Percentiles rank a stretch among this genome's conserved stretches.
Evolutionary conservation across 2,113 vertebrate species (phyloP).

Genomic region (Hipposideros armiger): DNA sequence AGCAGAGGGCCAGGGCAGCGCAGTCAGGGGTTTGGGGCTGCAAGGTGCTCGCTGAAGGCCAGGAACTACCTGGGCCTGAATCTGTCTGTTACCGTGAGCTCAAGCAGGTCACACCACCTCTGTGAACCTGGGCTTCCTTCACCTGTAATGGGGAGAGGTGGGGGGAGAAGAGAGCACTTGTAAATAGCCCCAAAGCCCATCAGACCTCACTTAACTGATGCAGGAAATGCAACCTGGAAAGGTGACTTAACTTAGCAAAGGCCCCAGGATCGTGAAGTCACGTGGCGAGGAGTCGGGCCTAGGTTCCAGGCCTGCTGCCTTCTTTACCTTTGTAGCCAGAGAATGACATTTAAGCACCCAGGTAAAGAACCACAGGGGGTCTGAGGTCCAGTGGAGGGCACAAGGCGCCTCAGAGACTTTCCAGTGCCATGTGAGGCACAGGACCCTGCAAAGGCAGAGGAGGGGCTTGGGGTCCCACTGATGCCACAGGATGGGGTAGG

Average conservation of each 20-base stretch:
- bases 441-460: not conserved
- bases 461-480: not conserved
- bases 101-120: too few species aligned
- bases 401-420: not conserved
- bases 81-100: not conserved
- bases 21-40: accelerated
- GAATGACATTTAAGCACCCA: not conserved
- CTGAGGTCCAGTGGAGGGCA: not conserved
- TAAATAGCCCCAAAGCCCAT: not conserved
- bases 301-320: accelerated
- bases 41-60: not conserved
- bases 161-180: not conserved
- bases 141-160: not conserved
- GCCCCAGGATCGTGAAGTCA: accelerated
- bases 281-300: accelerated
- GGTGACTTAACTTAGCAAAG: not conserved
- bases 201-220: not conserved
- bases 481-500: too few species aligned
- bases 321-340: not conserved
- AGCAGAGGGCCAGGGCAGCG: not conserved
- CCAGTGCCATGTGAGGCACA: not conserved
- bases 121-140: not conserved
- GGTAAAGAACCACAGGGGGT: accelerated
- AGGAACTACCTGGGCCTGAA: not conserved
- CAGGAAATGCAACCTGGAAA: not conserved